Conservation (phyloP, 2,113 vertebrate species). For the Alethe diademata region DNA sequence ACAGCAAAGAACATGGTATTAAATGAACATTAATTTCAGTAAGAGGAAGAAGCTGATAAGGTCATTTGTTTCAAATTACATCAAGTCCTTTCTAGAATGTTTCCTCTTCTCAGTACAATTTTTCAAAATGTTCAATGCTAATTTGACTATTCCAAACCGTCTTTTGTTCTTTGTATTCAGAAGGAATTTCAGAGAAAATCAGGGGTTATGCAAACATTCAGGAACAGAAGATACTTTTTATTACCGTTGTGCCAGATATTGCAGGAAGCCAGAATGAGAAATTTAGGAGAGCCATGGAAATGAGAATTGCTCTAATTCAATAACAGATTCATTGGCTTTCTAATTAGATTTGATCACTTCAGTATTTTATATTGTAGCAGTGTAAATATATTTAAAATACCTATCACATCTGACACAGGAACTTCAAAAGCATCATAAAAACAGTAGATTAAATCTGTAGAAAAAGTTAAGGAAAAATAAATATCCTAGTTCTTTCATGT, state of each 20-base stretch:
- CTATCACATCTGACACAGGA: neutral
- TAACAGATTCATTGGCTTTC: constrained; percentile 19
- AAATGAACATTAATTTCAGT: neutral
- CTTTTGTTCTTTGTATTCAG: neutral
- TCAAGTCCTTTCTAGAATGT: neutral
- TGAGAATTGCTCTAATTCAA: constrained; percentile 18
- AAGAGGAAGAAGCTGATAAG: neutral
- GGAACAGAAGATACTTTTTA: neutral
- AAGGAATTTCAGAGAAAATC: neutral
- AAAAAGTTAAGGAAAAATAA: neutral
- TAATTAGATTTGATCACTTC: neutral
- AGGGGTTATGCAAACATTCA: neutral
- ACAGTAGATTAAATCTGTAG: neutral
- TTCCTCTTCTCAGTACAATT: neutral
- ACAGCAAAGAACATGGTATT: neutral
- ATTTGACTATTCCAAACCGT: neutral
- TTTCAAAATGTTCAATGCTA: neutral
- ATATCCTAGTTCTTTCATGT: neutral
- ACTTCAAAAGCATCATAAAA: constrained; percentile 5
- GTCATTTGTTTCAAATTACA: neutral
- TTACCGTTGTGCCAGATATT: neutral
- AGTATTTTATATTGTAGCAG: neutral
- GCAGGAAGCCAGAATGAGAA: constrained; percentile 24
- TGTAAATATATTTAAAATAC: neutral
- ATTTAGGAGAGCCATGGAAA: constrained; percentile 23